Evolutionary conservation across 2,888 invertebrate species (phyloP).

Genomic region (Argyra leucocephala): DNA sequence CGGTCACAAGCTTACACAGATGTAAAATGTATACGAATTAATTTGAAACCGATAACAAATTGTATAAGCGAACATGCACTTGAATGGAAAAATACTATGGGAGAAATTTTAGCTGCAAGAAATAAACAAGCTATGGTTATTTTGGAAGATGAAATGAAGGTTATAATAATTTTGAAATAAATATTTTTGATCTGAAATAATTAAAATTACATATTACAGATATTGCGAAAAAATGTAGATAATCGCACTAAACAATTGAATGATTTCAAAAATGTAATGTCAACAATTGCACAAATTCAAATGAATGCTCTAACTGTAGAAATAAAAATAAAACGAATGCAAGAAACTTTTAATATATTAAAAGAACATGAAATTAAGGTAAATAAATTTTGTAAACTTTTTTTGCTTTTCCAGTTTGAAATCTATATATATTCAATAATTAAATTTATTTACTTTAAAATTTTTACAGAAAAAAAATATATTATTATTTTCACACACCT

Average conservation of each 20-base stretch:
- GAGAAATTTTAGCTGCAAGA: constrained; percentile 55
- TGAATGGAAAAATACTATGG: constrained; percentile 71
- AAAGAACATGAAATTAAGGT: constrained; percentile 61
- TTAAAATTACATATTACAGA: constrained; percentile 26
- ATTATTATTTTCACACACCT: no score
- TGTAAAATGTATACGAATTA: constrained; percentile 59
- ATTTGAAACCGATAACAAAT: constrained; percentile 59
- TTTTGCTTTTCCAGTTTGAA: no score
- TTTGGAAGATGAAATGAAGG: constrained; percentile 61
- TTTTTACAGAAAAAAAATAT: no score
- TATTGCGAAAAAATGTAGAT: constrained; percentile 57
- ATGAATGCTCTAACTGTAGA: constrained; percentile 69
- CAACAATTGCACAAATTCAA: constrained; percentile 66
- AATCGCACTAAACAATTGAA: constrained; percentile 68
- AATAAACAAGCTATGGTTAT: constrained; percentile 60
- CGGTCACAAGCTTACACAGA: constrained; percentile 52
- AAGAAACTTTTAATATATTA: constrained; percentile 69
- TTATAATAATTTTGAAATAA: constrained; percentile 39
- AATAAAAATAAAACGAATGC: constrained; percentile 60
- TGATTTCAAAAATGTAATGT: constrained; percentile 76
- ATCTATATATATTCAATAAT: no score
- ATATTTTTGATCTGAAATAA: not conserved
- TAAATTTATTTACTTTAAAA: no score
- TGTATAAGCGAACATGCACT: constrained; percentile 63
- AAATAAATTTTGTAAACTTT: constrained; percentile 21